These are phyloP conservation scores for Sinopyrophorus schimmeli DNA, from an alignment of 2,888 invertebrate genomes.

Conservation along the genomic window DNA sequence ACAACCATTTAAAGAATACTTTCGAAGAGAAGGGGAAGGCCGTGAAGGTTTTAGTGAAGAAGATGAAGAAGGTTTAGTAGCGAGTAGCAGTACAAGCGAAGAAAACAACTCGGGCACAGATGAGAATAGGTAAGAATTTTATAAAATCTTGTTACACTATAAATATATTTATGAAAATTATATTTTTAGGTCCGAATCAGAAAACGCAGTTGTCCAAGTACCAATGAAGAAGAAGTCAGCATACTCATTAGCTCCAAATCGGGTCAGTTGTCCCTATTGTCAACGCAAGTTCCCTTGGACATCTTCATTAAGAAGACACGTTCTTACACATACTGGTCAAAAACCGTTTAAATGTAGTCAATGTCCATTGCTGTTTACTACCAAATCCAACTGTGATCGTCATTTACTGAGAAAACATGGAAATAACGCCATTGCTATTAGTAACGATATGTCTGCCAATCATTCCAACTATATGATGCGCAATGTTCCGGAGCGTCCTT, in stretches of 20 bases:
- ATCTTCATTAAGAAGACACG: conserved; percentile 91
- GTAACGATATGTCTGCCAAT: conserved; percentile 42
- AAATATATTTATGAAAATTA: conserved; percentile 5
- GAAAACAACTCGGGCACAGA: conserved; percentile 83
- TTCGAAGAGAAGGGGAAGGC: conserved; percentile 60
- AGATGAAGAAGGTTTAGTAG: conserved; percentile 79
- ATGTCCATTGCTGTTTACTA: conserved; percentile 92
- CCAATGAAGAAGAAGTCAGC: conserved; percentile 87
- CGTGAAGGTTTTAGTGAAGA: conserved; percentile 61
- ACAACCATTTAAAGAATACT: conserved; percentile 67
- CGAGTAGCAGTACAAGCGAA: conserved; percentile 77
- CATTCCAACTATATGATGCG: conserved; percentile 59
- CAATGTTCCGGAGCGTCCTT: conserved; percentile 76
- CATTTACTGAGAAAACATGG: conserved; percentile 89
- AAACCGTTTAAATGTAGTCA: conserved; percentile 95
- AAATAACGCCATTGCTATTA: conserved; percentile 55
- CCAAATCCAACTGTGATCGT: conserved; percentile 96
- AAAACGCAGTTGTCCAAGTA: conserved; percentile 58
- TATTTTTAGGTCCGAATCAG: conserved; percentile 67
- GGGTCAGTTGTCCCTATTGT: conserved; percentile 92
- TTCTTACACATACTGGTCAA: conserved; percentile 93
- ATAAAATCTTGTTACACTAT: conserved; percentile 1
- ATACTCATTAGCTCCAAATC: conserved; percentile 92
- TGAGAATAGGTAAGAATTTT: conserved; percentile 67
- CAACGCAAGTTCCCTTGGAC: conserved; percentile 96